Evolutionary conservation across 2,888 invertebrate species (phyloP), one percentile per base, ranked within the genome.

Genomic region (Amphipoea lucens): DNA sequence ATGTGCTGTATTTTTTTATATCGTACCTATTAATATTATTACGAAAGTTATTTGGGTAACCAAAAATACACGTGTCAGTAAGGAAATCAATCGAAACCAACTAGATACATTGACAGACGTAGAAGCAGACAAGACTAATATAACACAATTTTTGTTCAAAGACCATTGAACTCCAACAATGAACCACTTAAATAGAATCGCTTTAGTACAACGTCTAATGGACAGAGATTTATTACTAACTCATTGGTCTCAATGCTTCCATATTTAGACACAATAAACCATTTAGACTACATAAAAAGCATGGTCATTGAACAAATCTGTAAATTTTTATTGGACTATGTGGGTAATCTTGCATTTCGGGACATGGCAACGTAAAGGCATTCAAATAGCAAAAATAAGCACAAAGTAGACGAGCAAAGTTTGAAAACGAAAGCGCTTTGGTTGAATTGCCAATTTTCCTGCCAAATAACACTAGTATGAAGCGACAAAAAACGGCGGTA

Each of bases 91-190:
- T 78, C 23, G n/a, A 66, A 68, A 63, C 71, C 20, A 54, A 51
- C 81, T n/a, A 77, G 65, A 68, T 68, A n/a, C n/a, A 74, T 45
- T 71, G 51, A 69, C 29, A 81, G 69, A 80, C 74, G 23, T 75
- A 40, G 67, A 51, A 60, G n/a, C 65, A 73, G 65, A 69, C 70
- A 60, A 57, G 51, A 78, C 63, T 67, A 62, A 71, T 76, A 76
- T 77, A 62, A 78, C 65, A 79, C 57, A 67, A 84, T 51, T 74
- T 82, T 74, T 84, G 71, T 89, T 89, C 78, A 85, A 77, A 89
- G 89, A 89, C 81, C 88, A 79, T 82, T 87, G 90, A 89, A 88
- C 88, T 86, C 76, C 71, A 87, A 89, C 89, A 89, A 89, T 87
- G 60, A 78, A 48, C 75, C 74, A 82, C 78, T 89, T 87, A 82